phyloP scores from a whole-genome alignment of 2,888 invertebrate genomes.

The Thera obeliscata region DNA sequence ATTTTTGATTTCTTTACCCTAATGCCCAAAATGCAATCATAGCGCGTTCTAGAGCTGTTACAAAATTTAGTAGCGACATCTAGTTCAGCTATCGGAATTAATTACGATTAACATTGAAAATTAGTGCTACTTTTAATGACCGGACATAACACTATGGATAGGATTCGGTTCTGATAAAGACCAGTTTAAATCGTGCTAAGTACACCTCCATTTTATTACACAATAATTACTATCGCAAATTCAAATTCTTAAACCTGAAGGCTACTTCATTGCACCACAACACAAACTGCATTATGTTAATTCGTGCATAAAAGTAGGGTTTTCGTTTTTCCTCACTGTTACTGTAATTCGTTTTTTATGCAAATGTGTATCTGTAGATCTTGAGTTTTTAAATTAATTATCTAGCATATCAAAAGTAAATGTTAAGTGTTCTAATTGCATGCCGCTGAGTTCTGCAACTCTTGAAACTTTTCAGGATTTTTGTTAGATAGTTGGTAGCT shows the following conservation, averaged over 20 bases:
- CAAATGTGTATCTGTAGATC: slow-evolving; percentile 17
- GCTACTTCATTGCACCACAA: slow-evolving; percentile 29
- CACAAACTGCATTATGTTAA: slow-evolving; percentile 29
- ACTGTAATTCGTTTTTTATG: slow-evolving; percentile 25
- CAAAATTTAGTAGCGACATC: too few species aligned
- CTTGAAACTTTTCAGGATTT: too few species aligned
- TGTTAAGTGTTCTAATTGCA: neutral
- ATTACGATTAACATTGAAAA: too few species aligned
- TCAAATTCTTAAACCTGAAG: slow-evolving; percentile 19
- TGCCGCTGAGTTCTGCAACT: too few species aligned
- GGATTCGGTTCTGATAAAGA: neutral
- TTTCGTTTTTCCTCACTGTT: slow-evolving; percentile 21
- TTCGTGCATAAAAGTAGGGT: slow-evolving; percentile 17
- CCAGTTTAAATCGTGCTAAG: neutral
- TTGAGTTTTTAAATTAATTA: slow-evolving; percentile 15
- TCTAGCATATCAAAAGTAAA: neutral
- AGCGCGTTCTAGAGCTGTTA: too few species aligned
- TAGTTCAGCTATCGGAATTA: too few species aligned
- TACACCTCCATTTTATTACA: neutral
- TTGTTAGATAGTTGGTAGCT: too few species aligned
- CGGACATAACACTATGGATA: too few species aligned
- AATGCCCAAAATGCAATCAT: too few species aligned
- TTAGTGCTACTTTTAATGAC: too few species aligned
- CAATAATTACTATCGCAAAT: neutral
- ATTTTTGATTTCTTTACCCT: too few species aligned